phyloP scores from a whole-genome alignment of 2,113 vertebrate genomes.

The Seriola dumerili region DNA sequence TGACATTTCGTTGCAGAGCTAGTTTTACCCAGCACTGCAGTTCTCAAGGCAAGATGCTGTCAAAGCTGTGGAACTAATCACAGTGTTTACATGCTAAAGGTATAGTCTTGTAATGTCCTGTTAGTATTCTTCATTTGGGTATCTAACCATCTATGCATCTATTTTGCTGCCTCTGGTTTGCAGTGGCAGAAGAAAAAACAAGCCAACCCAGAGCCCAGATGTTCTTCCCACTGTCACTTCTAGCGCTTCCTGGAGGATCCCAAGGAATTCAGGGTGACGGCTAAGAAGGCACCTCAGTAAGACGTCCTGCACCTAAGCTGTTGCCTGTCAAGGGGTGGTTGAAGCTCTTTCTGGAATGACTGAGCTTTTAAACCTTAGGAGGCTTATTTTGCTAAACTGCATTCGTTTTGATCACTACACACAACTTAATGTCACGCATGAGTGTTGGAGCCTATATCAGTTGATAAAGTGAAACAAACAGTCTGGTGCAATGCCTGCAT shows the following conservation, averaged over 20 bases:
- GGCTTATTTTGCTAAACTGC: background rate
- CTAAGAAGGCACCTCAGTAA: background rate
- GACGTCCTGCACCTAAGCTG: background rate
- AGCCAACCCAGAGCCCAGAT: background rate
- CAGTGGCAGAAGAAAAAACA: background rate
- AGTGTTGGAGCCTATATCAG: background rate
- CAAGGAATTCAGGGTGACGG: background rate
- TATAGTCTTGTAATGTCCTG: background rate
- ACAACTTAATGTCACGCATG: background rate
- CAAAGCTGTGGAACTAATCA: background rate
- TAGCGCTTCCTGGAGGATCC: background rate
- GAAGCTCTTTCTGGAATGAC: background rate
- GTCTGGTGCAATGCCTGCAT: background rate
- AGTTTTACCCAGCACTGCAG: background rate
- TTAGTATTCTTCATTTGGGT: background rate
- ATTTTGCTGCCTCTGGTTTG: background rate
- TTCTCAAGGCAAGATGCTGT: background rate
- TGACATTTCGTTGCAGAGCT: background rate
- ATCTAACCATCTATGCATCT: background rate
- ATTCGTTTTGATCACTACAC: background rate
- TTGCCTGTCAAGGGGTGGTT: too few relatives aligned
- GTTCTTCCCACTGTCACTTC: background rate
- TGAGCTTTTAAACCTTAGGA: background rate
- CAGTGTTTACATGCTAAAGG: background rate
- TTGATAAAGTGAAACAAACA: background rate